Base-by-base conservation (phyloP, 2,797 vertebrate species). In the Chaetodon trifasciatus region DNA sequence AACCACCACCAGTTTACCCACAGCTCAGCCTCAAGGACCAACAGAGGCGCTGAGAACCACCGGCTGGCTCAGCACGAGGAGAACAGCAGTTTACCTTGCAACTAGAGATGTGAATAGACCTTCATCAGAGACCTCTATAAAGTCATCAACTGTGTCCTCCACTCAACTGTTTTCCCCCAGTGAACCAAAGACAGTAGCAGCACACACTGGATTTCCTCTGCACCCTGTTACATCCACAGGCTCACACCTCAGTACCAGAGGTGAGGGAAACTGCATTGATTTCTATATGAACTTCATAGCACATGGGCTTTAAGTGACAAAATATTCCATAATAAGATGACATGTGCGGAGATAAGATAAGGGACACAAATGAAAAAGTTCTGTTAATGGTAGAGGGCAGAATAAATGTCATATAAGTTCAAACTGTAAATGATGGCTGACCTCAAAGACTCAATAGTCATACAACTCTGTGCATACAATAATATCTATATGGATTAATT, bases 251-350 rank as follows among this genome's bases (percentile, higher is more conserved):
- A 87, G n/a, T 72, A 78, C 50, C 8, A 73, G 47, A 58, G 75
- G 94, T 95, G 72, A 93, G 91, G 46, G 17, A 52, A 16, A 50
- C 17, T 32, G 1, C n/a, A 67, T 65, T 44, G 2, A 40, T 8
- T 65, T 67, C 4, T 12, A 7, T 46, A 15, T 52, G 23, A 72
- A 24, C 53, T 46, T 55, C 4, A 42, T 19, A 24, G 16, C 6
- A 23, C 6, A 5, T 49, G 15, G 10, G 40, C 39, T 60, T 67
- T 4, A 32, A 24, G 0, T 11, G 4, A 37, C 32, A 44, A 28
- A 12, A 63, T 42, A 21, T 28, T 53, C 47, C 5, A 28, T 11
- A 56, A 56, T 64, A 28, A 70, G 46, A 40, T 46, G 35, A 46
- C 7, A 8, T 12, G 47, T 15, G 19, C 19, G 56, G 49, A 8